phyloP scores from a whole-genome alignment of 2,888 invertebrate genomes.

The Beris chalybata region DNA sequence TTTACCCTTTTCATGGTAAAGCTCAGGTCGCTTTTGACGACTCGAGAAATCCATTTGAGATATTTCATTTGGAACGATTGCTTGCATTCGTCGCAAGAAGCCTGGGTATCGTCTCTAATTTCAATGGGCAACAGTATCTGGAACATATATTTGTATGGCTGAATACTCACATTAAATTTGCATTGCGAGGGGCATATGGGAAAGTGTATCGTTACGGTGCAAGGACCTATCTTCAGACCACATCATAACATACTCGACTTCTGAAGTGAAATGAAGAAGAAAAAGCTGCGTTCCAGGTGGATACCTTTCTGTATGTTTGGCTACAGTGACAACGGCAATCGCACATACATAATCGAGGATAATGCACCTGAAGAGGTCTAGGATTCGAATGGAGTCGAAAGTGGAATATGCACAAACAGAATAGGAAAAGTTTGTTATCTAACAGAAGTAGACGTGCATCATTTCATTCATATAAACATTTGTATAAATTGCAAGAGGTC shows the following conservation, averaged over 20 bases:
- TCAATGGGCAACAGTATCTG: constrained; percentile 22
- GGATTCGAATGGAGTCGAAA: constrained; percentile 14
- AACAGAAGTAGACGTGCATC: no score
- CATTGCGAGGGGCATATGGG: constrained; percentile 11
- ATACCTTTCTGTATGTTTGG: constrained; percentile 5
- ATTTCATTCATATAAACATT: no score
- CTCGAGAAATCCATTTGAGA: constrained; percentile 25
- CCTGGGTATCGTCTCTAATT: constrained; percentile 19
- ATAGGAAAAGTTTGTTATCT: no score
- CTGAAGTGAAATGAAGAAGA: neutral
- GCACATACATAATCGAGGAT: constrained; percentile 10
- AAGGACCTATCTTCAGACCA: constrained; percentile 25
- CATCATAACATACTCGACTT: constrained; percentile 7
- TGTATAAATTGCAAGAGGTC: no score
- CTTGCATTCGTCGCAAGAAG: constrained; percentile 16
- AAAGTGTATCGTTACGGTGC: constrained; percentile 18
- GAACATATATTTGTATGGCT: constrained; percentile 26
- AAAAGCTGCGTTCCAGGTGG: constrained; percentile 24
- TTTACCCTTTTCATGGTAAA: constrained; percentile 24
- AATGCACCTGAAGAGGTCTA: constrained; percentile 27
- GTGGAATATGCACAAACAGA: constrained; percentile 10
- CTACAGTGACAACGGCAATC: constrained; percentile 5
- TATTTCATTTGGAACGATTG: constrained; percentile 29
- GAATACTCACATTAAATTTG: constrained; percentile 29
- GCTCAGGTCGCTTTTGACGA: constrained; percentile 18